Conservation (phyloP, 2,888 invertebrate genomes). For the Drosophila putrida region DNA sequence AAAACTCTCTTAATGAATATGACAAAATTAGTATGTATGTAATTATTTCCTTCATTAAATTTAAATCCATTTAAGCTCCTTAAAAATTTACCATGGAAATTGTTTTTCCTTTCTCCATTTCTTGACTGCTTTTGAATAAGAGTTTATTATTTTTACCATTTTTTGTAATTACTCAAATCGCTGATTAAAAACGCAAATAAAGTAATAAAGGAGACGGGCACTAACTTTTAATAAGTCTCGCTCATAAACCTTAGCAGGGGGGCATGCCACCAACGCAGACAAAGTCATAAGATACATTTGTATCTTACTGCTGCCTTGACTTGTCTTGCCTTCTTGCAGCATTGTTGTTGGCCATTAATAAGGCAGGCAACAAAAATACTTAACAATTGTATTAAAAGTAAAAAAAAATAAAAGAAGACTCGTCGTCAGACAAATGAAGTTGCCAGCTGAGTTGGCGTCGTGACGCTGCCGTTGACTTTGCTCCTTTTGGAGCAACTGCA, state of each 20-base stretch:
- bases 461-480: slow-evolving; percentile 16
- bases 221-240: slow-evolving; percentile 75
- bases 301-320: slow-evolving; percentile 48
- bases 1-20: background rate
- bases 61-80: slow-evolving; percentile 27
- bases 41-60: slow-evolving; percentile 25
- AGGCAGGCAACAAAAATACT: slow-evolving; percentile 51
- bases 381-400: slow-evolving; percentile 78
- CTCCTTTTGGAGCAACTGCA: slow-evolving; percentile 44
- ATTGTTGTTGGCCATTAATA: slow-evolving; percentile 75
- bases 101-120: slow-evolving; percentile 5
- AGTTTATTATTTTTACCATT: slow-evolving; percentile 18
- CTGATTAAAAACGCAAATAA: slow-evolving; percentile 74
- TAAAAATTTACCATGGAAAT: slow-evolving; percentile 9
- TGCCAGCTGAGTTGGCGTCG: slow-evolving; percentile 46
- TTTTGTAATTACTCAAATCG: slow-evolving; percentile 63
- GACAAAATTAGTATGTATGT: slow-evolving; percentile 5
- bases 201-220: slow-evolving; percentile 51
- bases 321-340: slow-evolving; percentile 29
- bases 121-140: background rate
- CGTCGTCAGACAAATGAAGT: slow-evolving; percentile 56
- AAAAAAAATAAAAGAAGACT: slow-evolving; percentile 42
- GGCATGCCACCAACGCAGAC: slow-evolving; percentile 48
- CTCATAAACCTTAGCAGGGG: slow-evolving; percentile 62
- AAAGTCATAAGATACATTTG: slow-evolving; percentile 68